Conservation (phyloP, 2,797 vertebrate genomes). For the Babyrousa celebensis region DNA sequence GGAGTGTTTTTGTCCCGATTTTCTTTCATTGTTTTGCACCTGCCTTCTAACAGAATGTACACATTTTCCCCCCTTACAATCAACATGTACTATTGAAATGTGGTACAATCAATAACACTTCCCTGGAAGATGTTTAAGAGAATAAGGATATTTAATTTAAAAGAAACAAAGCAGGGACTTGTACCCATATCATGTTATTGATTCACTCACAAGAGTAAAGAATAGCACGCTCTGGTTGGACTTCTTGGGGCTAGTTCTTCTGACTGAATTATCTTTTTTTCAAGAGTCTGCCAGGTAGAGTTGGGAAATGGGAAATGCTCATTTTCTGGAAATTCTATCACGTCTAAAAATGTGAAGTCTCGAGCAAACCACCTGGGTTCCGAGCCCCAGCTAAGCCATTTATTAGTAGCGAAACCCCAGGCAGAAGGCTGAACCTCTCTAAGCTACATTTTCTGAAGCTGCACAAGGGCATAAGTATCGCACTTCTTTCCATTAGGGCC, state of each 20-base stretch:
- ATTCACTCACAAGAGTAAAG: background rate
- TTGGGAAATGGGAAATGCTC: background rate
- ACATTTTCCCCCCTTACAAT: conserved; percentile 23
- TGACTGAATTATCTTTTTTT: background rate
- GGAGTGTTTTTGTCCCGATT: conserved; percentile 66
- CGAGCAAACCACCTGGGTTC: background rate
- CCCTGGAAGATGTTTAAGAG: conserved; percentile 59
- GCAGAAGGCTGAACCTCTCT: background rate
- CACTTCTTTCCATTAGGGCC: rapidly evolving
- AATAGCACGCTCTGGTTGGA: background rate
- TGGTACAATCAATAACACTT: conserved; percentile 42
- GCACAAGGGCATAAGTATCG: rapidly evolving
- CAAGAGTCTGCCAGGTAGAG: background rate
- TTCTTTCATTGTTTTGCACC: conserved; percentile 81
- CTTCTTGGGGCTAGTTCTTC: background rate
- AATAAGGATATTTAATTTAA: conserved; percentile 69
- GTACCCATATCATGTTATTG: conserved; percentile 21
- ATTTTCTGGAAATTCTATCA: background rate
- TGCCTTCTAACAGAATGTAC: conserved; percentile 75
- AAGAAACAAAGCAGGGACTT: conserved; percentile 67
- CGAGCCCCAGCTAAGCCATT: too few relatives aligned
- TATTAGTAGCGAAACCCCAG: background rate
- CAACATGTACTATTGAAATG: conserved; percentile 69
- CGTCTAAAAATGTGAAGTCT: background rate
- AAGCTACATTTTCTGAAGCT: background rate